A percentile compares a stretch with the other conserved stretches of the same genome.
phyloP scores from a whole-genome alignment of 2,113 vertebrate species.

The Octodon degus region DNA sequence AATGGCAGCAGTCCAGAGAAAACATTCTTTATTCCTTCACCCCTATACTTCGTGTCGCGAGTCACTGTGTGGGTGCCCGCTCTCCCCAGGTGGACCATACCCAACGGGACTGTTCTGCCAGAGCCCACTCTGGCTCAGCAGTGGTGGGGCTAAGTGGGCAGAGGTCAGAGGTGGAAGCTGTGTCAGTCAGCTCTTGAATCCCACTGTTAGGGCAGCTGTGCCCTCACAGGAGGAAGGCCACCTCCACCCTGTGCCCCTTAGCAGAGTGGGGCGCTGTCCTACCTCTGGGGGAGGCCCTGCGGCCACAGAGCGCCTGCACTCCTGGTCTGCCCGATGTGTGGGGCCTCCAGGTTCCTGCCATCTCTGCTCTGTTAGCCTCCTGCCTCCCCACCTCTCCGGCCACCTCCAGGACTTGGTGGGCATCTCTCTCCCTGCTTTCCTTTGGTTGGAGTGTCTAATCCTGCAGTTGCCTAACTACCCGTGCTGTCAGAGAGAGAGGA shows the following conservation, averaged over 20 bases:
- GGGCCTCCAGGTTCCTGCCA: not conserved
- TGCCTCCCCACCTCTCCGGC: not conserved
- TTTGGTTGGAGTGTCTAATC: not conserved
- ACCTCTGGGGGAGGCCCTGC: not conserved
- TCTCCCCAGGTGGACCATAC: not conserved
- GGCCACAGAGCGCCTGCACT: not conserved
- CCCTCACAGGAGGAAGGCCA: not conserved
- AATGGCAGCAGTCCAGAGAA: not conserved
- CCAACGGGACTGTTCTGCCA: not conserved
- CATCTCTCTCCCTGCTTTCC: slow-evolving; percentile 8
- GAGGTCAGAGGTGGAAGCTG: not conserved
- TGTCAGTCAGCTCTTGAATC: not conserved
- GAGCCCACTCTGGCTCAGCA: not conserved
- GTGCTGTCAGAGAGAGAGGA: not conserved
- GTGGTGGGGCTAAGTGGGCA: not conserved
- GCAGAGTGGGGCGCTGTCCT: not conserved
- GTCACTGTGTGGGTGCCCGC: not conserved
- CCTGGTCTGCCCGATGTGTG: not conserved
- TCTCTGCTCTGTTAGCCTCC: not conserved
- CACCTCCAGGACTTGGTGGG: not conserved
- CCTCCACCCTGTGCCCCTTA: not conserved
- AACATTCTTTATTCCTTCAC: slow-evolving; percentile 58
- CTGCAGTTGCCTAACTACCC: not conserved
- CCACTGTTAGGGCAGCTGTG: not conserved
- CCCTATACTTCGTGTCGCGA: not conserved